Percentiles rank a stretch among this genome's conserved stretches.
phyloP scores from a whole-genome alignment of 2,888 invertebrate genomes.

The Amiota minor region DNA sequence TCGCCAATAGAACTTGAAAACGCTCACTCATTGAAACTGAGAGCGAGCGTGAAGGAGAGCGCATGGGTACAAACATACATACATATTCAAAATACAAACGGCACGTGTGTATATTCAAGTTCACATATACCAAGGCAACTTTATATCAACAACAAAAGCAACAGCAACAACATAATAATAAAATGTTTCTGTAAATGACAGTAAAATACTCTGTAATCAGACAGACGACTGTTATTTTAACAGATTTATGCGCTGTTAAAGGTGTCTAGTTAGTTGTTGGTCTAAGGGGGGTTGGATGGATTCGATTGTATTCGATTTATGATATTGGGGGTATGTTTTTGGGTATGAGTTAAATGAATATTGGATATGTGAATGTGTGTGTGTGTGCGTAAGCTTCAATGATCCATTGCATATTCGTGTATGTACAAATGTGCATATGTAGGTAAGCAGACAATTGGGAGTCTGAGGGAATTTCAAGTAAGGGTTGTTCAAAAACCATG shows the following conservation, averaged over 20 bases:
- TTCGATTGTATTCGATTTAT: slow-evolving; percentile 1
- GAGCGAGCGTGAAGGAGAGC: slow-evolving; percentile 34
- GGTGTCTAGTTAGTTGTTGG: neutral
- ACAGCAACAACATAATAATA: neutral
- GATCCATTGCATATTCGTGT: slow-evolving; percentile 30
- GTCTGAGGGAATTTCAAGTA: slow-evolving; percentile 53
- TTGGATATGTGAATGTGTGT: slow-evolving; percentile 27
- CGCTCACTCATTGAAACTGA: slow-evolving; percentile 26
- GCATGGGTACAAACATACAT: neutral
- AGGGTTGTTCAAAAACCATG: slow-evolving; percentile 49
- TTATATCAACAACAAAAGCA: neutral
- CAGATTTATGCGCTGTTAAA: neutral
- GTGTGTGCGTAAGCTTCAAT: slow-evolving; percentile 46
- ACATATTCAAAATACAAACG: neutral
- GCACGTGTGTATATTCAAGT: slow-evolving; percentile 60
- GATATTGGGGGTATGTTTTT: slow-evolving; percentile 4
- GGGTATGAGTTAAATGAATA: slow-evolving; percentile 9
- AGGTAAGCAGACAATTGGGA: slow-evolving; percentile 41
- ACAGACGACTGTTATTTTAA: slow-evolving; percentile 9
- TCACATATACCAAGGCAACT: slow-evolving; percentile 60
- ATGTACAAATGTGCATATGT: too few relatives aligned
- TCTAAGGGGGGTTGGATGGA: slow-evolving; percentile 4
- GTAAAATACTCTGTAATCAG: slow-evolving; percentile 28
- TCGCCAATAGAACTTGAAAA: slow-evolving; percentile 45
- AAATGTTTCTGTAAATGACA: neutral